A percentile compares a stretch with the other conserved stretches of the same genome.
phyloP scores from a whole-genome alignment of 2,888 invertebrate species.

The Drosophila diplacantha region DNA sequence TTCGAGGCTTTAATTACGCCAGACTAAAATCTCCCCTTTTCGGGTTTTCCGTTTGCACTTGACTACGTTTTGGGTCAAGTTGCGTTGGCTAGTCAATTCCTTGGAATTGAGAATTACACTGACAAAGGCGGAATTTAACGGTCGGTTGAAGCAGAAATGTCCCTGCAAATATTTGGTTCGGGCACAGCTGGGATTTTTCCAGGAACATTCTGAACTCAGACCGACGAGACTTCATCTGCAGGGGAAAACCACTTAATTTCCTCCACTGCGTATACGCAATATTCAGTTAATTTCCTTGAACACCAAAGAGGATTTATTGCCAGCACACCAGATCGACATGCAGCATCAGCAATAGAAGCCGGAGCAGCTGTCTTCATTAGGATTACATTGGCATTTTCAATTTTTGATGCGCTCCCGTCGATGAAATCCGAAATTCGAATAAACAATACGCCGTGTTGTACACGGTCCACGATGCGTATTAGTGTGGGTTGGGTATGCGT shows the following conservation, averaged over 20 bases:
- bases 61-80: constrained; percentile 45
- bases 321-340: constrained; percentile 6
- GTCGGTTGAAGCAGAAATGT: constrained; percentile 6
- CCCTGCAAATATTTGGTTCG: neutral
- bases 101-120: constrained; percentile 22
- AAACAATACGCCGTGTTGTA: constrained; percentile 26
- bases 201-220: neutral
- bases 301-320: constrained; percentile 48
- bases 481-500: constrained; percentile 4
- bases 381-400: constrained; percentile 40
- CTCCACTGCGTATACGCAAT: constrained; percentile 52
- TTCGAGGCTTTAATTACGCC: constrained; percentile 53
- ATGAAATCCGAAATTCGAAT: constrained; percentile 25
- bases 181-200: constrained; percentile 6
- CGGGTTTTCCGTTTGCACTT: constrained; percentile 35
- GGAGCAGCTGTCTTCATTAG: constrained; percentile 30
- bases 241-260: constrained; percentile 58
- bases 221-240: constrained; percentile 5
- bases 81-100: constrained; percentile 15
- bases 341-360: constrained; percentile 2
- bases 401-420: constrained; percentile 31
- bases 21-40: constrained; percentile 11
- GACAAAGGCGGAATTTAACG: constrained; percentile 16
- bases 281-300: constrained; percentile 54
- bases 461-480: constrained; percentile 4